These are phyloP conservation scores for Eremobia ochroleuca DNA, from an alignment of 2,888 invertebrate species.

Conservation along the genomic window DNA sequence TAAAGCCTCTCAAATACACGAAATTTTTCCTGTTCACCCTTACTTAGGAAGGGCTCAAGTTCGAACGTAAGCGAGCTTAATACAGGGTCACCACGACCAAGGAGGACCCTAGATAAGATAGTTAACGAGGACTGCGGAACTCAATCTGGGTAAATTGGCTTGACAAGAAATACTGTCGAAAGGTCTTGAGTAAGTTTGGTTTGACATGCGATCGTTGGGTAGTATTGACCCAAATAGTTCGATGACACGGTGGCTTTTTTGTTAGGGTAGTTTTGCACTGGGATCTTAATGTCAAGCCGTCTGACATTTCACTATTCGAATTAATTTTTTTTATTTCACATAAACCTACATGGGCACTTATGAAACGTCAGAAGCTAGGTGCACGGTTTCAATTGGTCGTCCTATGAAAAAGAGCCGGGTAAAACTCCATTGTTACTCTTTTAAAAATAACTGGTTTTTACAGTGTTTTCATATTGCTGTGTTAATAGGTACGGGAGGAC, in stretches of 20 bases:
- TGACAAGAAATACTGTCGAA: constrained; percentile 38
- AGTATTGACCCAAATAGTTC: constrained; percentile 29
- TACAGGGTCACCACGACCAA: constrained; percentile 39
- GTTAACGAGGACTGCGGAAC: constrained; percentile 29
- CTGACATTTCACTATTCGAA: neutral
- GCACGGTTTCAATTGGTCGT: too few relatives aligned
- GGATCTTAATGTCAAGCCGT: neutral
- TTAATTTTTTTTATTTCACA: neutral
- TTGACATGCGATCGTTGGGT: constrained; percentile 43
- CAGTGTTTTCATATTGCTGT: too few relatives aligned
- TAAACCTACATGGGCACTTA: neutral
- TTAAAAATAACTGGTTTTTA: too few relatives aligned
- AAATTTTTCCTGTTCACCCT: constrained; percentile 28
- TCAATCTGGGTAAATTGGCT: constrained; percentile 46
- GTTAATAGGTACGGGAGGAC: too few relatives aligned
- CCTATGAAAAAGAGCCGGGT: too few relatives aligned
- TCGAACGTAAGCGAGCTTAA: constrained; percentile 17
- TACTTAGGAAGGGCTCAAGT: constrained; percentile 29
- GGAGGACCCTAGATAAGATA: constrained; percentile 38
- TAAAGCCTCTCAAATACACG: constrained; percentile 6
- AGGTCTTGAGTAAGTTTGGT: constrained; percentile 23
- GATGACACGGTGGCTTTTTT: neutral
- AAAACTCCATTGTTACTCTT: too few relatives aligned
- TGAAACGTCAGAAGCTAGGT: too few relatives aligned
- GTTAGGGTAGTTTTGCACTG: neutral